Conservation (phyloP, 2,113 vertebrate genomes). For the Rhombomys opimus region DNA sequence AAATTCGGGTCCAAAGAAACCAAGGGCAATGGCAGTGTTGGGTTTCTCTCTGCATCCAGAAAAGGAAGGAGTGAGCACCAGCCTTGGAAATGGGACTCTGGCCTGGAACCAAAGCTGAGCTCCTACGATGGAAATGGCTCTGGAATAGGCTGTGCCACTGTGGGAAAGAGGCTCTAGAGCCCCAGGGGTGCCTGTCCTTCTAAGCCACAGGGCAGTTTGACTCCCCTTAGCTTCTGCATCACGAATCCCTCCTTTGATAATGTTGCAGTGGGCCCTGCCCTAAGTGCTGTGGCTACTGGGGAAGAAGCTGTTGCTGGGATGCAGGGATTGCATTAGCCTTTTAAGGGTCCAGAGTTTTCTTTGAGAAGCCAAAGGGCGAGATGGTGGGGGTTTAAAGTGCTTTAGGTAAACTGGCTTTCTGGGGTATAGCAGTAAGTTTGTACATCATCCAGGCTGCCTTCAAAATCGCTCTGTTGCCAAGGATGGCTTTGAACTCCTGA, state of each 20-base stretch:
- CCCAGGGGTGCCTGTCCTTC: background rate
- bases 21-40: background rate
- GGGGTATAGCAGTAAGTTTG: background rate
- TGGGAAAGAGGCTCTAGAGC: too few species aligned
- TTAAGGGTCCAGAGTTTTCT: background rate
- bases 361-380: background rate
- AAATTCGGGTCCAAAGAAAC: background rate
- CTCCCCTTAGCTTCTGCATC: background rate
- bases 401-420: background rate
- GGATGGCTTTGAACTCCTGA: background rate
- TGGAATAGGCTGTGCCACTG: background rate
- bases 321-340: background rate
- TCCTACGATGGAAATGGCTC: constrained; percentile 32
- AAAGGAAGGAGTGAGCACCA: constrained; percentile 25
- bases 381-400: background rate
- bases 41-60: constrained; percentile 28
- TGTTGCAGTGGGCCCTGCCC: background rate
- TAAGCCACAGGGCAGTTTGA: background rate
- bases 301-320: background rate
- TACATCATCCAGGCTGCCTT: background rate
- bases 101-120: background rate
- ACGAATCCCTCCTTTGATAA: background rate
- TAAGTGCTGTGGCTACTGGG: background rate
- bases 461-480: background rate
- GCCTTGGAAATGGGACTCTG: background rate